Evolutionary conservation across 2,797 vertebrate genomes (phyloP).

Genomic region (Ispidina lecontei): DNA sequence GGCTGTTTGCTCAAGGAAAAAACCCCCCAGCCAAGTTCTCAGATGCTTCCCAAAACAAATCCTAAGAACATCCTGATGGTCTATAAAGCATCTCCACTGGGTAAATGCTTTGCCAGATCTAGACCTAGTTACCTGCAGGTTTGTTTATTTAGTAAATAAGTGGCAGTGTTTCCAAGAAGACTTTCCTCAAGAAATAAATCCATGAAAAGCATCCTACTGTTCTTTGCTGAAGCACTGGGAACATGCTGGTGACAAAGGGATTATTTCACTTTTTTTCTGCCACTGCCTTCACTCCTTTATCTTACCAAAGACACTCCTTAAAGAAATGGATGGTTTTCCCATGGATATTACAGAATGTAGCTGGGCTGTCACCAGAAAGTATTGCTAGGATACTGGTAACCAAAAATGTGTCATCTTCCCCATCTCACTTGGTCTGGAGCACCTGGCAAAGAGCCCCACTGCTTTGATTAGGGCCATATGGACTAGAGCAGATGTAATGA

Average conservation of each 20-base stretch:
- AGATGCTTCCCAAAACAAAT: not conserved
- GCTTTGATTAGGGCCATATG: not conserved
- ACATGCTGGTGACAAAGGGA: not conserved
- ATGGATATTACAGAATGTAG: not conserved
- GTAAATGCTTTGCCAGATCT: not conserved
- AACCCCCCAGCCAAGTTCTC: not conserved
- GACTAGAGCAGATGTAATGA: not conserved
- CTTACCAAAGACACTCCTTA: not conserved
- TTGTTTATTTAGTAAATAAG: not conserved
- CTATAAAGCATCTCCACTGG: not conserved
- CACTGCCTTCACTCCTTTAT: not conserved
- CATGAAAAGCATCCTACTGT: not conserved
- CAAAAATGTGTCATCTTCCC: not conserved
- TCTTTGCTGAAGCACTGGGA: not conserved
- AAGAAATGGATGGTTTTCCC: not conserved
- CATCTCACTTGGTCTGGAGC: not conserved
- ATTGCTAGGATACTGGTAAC: not conserved
- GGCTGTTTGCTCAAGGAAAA: constrained; percentile 32
- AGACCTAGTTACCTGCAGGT: not conserved
- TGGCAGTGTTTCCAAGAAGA: not conserved
- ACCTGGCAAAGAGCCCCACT: not conserved
- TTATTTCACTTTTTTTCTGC: not conserved
- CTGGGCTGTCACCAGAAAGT: not conserved
- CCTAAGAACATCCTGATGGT: not conserved
- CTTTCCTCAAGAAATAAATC: not conserved